Base-by-base conservation (phyloP, 2,797 vertebrate species). In the Poeciliopsis presidionis region DNA sequence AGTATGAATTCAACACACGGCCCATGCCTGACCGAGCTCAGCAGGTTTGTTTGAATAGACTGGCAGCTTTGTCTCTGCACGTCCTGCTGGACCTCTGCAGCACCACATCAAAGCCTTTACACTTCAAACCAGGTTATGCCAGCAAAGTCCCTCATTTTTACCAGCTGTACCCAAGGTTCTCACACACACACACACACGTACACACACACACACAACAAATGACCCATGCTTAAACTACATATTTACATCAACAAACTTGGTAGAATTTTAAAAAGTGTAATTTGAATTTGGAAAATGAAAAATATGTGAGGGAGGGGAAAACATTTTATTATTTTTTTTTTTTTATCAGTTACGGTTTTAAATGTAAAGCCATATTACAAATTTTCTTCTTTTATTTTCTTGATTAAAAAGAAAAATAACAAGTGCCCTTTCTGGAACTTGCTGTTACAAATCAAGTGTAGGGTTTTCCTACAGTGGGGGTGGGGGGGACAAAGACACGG, bases 391-490 rank as follows among this genome's bases (percentile, higher is more conserved):
- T 20, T 53, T 25, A 2, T 65, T 77, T 55, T 65, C 67, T 36
- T 51, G 12, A 51, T 41, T 22, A 43, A 43, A 69, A 67, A 73
- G 33, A 74, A 72, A 80, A 57, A 59, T 20, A 49, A 94, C 89
- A 96, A 96, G 95, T 96, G 95, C 95, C 95, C 95, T 95, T 96
- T 96, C 92, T 95, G 94, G 92, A 95, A 94, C 88, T 93, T 94
- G 92, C 94, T 95, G 94, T 95, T 96, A 95, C 94, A 95, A 94
- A 94, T 95, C 91, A 92, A 87, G 84, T 90, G 91, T 93, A 90
- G 88, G 90, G 91, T 85, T 83, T 91, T 92, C 90, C 87, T 90
- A 80, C 89, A 84, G 84, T 76, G 74, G 43, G 36, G 57, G 74
- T 69, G 76, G 16, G 18, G 20, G 7, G 11, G 13, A 67, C 28